phyloP scores from a whole-genome alignment of 2,797 vertebrate species.

The Myotis myotis region DNA sequence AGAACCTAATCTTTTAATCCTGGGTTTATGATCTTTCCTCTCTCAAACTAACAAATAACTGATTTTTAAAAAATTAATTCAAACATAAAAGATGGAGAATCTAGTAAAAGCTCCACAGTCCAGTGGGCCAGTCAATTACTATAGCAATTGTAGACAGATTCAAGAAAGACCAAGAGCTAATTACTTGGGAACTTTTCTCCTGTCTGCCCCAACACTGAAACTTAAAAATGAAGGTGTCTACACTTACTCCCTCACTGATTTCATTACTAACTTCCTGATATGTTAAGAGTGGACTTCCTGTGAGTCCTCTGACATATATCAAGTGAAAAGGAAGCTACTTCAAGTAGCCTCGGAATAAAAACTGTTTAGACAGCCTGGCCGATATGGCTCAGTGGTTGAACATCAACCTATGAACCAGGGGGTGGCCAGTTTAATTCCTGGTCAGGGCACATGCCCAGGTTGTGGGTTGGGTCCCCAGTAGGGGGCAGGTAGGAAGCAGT shows the following conservation, averaged over 20 bases:
- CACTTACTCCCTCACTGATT: background rate
- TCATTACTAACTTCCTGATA: background rate
- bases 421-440: too few relatives aligned
- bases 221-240: background rate
- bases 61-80: background rate
- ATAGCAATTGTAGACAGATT: background rate
- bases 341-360: background rate
- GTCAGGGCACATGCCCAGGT: too few relatives aligned
- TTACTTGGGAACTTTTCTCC: background rate
- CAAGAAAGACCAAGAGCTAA: background rate
- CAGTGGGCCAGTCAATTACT: background rate
- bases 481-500: too few relatives aligned
- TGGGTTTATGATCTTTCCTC: background rate
- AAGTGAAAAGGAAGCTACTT: background rate
- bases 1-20: background rate
- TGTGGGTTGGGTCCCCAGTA: too few relatives aligned
- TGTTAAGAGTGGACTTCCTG: background rate
- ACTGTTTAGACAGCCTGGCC: background rate
- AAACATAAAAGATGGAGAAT: background rate
- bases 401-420: too few relatives aligned
- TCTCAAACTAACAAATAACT: constrained; percentile 13
- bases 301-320: background rate
- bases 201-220: background rate
- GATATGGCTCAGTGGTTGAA: too few relatives aligned
- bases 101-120: background rate